phyloP scores from a whole-genome alignment of 1,140 invertebrate genomes.

The Sycobia sp. region DNA sequence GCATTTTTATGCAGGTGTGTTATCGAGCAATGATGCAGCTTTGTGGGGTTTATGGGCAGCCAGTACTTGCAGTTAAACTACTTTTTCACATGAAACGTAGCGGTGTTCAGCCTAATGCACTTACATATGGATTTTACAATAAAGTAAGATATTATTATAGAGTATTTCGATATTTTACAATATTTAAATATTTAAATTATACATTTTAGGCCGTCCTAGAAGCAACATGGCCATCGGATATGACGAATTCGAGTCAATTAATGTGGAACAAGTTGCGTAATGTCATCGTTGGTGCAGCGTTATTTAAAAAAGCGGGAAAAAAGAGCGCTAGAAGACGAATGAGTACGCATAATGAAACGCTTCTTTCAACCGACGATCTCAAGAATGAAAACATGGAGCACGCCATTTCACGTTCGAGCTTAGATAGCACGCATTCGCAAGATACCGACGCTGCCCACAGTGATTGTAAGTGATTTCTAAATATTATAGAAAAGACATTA shows the following conservation, averaged over 20 bases:
- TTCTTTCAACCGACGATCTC: constrained; percentile 44
- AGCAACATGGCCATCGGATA: constrained; percentile 90
- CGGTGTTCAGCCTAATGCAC: constrained; percentile 93
- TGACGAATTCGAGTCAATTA: constrained; percentile 79
- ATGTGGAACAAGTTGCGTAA: constrained; percentile 95
- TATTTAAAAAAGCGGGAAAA: constrained; percentile 78
- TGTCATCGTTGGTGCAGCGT: constrained; percentile 87
- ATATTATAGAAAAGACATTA: neutral
- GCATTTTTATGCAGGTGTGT: constrained; percentile 73
- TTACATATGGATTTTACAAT: constrained; percentile 88
- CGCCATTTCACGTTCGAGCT: constrained; percentile 56
- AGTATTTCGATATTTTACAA: neutral
- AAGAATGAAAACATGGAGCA: constrained; percentile 54
- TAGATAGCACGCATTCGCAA: constrained; percentile 59
- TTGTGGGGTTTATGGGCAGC: constrained; percentile 92
- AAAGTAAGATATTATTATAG: constrained; percentile 46
- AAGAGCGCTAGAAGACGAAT: constrained; percentile 62
- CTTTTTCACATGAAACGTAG: constrained; percentile 94
- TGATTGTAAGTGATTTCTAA: constrained; percentile 47
- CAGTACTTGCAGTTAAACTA: constrained; percentile 92
- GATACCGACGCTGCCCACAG: constrained; percentile 55
- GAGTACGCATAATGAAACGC: constrained; percentile 48
- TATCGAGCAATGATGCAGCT: constrained; percentile 98
- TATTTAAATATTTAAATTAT: no score
- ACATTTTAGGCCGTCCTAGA: constrained; percentile 79